Conservation (phyloP, 1,140 invertebrate genomes). For the Eurosta solidaginis region DNA sequence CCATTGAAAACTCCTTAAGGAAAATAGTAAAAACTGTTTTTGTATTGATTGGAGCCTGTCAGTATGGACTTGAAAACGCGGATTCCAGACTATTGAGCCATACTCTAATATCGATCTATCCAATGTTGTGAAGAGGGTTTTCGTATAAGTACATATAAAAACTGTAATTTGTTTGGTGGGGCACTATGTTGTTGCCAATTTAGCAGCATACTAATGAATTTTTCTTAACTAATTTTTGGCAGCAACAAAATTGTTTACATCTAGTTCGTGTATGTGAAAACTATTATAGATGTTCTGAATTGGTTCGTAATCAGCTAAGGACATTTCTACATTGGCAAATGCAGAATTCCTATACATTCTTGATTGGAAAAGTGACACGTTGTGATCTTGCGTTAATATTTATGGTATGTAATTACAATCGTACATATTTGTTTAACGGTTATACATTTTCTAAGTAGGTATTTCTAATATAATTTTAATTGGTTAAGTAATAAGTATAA, state of each 20-base stretch:
- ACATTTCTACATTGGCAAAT: conserved; percentile 50
- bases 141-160: no score
- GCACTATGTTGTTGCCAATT: no score
- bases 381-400: conserved; percentile 42
- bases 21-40: no score
- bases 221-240: neutral
- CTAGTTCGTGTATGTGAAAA: conserved; percentile 36
- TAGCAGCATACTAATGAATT: no score
- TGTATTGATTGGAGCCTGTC: no score
- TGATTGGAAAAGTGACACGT: conserved; percentile 37
- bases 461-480: neutral
- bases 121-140: no score
- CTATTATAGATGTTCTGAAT: conserved; percentile 32
- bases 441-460: neutral
- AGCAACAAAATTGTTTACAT: conserved; percentile 45
- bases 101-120: no score
- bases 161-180: no score
- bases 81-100: no score
- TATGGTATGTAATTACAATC: conserved; percentile 38
- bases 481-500: no score
- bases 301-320: conserved; percentile 19
- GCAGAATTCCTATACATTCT: conserved; percentile 42
- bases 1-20: no score
- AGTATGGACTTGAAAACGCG: no score
- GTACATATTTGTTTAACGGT: neutral